Evolutionary conservation across 2,888 invertebrate genomes (phyloP).

Genomic region (Epistrophe eligans): DNA sequence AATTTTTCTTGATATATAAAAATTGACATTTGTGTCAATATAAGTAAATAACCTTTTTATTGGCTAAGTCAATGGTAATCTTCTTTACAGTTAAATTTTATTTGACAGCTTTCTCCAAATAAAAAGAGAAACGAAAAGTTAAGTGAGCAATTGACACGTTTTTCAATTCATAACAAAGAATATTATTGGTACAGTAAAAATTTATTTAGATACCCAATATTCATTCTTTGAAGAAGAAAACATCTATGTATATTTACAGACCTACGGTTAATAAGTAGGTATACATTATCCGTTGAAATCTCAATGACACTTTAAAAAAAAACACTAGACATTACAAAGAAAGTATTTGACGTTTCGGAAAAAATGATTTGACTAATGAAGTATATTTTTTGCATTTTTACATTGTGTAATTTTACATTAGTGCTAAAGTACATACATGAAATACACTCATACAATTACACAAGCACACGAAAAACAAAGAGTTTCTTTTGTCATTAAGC

Average conservation of each 20-base stretch:
- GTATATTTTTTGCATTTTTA: too few species aligned
- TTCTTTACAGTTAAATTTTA: too few species aligned
- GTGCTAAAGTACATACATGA: too few species aligned
- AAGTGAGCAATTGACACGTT: conserved; percentile 5
- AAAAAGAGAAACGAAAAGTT: too few species aligned
- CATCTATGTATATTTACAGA: neutral
- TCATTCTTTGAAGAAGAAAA: too few species aligned
- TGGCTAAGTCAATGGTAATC: neutral
- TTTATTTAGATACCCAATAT: neutral
- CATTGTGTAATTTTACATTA: too few species aligned
- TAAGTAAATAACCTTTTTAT: neutral
- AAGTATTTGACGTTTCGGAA: neutral
- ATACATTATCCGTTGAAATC: neutral
- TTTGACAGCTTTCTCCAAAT: too few species aligned
- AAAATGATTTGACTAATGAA: too few species aligned
- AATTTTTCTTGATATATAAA: too few species aligned
- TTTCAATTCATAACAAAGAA: neutral
- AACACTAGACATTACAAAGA: neutral
- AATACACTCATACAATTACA: too few species aligned
- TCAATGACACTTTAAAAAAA: neutral
- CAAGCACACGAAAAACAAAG: too few species aligned
- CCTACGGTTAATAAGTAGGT: neutral
- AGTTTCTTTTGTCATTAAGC: too few species aligned
- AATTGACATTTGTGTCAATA: neutral
- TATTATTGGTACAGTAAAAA: neutral